Base-by-base conservation (phyloP, 1,140 invertebrate genomes). In the Cheumatopsyche charites region DNA sequence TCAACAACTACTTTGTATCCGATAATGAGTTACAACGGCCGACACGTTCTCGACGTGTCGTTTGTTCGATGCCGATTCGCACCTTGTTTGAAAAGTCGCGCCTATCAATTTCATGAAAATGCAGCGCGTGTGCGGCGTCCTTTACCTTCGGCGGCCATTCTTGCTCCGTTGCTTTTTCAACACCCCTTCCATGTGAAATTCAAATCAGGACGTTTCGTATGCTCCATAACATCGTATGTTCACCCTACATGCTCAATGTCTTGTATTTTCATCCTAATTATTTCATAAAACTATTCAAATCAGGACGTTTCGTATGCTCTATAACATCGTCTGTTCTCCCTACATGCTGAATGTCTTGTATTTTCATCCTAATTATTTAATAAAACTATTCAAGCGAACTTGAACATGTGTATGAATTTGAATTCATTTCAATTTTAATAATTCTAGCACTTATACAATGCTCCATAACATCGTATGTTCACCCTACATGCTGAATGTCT, bases 281-380 rank as follows among this genome's bases (percentile, higher is more conserved):
- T 36, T 4, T 36, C n/a, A n/a, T n/a, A n/a, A n/a, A n/a, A n/a
- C n/a, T n/a, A 73, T 73, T 73, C 66, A 73, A 70, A 73, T 73
- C 70, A 62, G 61, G 55, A 69, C 69, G 65, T 73, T 69, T 70
- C 55, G 25, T 52, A 70, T 45, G 47, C 15, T 52, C n/a, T 19
- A 9, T 9, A 36, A 3, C 3, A 36, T 36, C 29, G 29, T 9
- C 3, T 36, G 29, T 36, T 4, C 9, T 4, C 9, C 29, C 29
- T 36, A 9, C 9, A 9, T 36, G 29, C 9, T 4, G 3, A 36
- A 36, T 36, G 3, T n/a, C 3, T 36, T 36, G 29, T 9, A 4
- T 36, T 4, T 3, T 3, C 9, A 9, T 36, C 3, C 29, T 36
- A 36, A 36, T 36, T 36, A 36, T 36, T 4, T 36, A n/a, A n/a